These are phyloP conservation scores for Oreocharis arfaki DNA, from an alignment of 2,113 vertebrate species.

Conservation along the genomic window DNA sequence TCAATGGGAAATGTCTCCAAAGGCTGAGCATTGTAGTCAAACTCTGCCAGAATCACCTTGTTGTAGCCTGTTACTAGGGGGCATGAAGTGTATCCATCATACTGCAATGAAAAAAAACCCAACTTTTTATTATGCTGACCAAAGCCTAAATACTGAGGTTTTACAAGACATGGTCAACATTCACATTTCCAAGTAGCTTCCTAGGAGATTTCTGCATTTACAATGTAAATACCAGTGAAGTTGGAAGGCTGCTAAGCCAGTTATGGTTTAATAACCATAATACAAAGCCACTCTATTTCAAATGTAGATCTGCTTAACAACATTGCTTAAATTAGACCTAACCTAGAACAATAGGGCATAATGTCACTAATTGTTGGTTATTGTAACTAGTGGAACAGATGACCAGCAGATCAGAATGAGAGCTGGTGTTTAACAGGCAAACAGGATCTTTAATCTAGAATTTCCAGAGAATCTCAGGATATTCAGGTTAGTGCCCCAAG, in stretches of 20 bases:
- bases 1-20: slow-evolving; percentile 96
- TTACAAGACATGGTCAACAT: background rate
- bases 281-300: background rate
- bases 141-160: background rate
- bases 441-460: background rate
- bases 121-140: background rate
- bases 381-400: background rate
- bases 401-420: background rate
- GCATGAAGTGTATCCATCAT: slow-evolving; percentile 96
- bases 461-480: background rate
- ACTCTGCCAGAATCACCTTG: slow-evolving; percentile 91
- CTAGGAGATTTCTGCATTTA: background rate
- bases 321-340: background rate
- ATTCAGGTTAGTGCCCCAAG: background rate
- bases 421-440: background rate
- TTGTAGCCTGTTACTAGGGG: slow-evolving; percentile 91
- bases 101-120: slow-evolving; percentile 73
- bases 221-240: background rate
- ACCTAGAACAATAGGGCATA: background rate
- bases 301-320: background rate
- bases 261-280: background rate
- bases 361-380: background rate
- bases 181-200: background rate
- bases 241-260: background rate
- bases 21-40: slow-evolving; percentile 85